Evolutionary conservation across 2,113 vertebrate species (phyloP).

Genomic region (Brachypodius melanocephalos): DNA sequence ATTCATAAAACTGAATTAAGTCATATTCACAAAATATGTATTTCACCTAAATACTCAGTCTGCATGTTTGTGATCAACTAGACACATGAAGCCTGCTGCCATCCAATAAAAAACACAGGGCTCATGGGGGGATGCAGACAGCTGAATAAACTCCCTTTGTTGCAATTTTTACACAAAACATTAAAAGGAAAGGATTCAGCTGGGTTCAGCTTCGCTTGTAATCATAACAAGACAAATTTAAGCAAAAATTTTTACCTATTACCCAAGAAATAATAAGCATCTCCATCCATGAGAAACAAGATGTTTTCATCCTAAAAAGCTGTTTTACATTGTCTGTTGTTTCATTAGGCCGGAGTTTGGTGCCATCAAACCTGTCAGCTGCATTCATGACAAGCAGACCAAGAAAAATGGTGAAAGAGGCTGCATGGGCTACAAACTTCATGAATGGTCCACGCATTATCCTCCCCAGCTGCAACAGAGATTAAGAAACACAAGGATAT

Average conservation of each 20-base stretch:
- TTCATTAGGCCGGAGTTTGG: conserved; percentile 90
- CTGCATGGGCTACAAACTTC: conserved; percentile 95
- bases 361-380: conserved; percentile 91
- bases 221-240: not conserved
- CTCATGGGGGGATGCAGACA: not conserved
- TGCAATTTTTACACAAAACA: not conserved
- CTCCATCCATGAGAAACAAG: conserved; percentile 95
- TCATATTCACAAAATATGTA: not conserved
- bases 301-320: conserved; percentile 95
- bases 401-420: conserved; percentile 93
- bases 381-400: conserved; percentile 92
- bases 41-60: not conserved
- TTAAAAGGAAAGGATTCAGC: not conserved
- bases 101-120: not conserved
- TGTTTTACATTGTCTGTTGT: conserved; percentile 88
- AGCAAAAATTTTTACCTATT: conserved; percentile 82
- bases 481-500: conserved; percentile 25
- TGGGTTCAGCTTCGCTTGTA: not conserved
- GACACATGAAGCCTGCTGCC: not conserved
- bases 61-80: not conserved
- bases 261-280: conserved; percentile 96
- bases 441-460: conserved; percentile 92
- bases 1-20: not conserved
- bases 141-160: not conserved
- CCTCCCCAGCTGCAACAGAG: conserved; percentile 83